Evolutionary conservation across 1,140 invertebrate species (phyloP), one percentile per base, ranked within the genome.

Genomic region (Matsumurasca onukii): DNA sequence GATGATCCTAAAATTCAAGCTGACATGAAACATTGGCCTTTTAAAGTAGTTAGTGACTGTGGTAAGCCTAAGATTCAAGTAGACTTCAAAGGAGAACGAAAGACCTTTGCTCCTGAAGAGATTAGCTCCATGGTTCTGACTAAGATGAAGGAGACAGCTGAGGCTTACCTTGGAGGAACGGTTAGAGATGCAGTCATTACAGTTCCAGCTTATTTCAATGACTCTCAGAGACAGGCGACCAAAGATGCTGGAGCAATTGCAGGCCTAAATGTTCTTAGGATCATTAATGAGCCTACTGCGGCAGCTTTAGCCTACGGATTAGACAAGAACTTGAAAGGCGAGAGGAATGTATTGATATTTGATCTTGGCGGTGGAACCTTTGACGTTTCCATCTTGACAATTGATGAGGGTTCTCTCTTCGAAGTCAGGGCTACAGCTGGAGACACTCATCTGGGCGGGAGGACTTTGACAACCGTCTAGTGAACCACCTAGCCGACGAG

Each of bases 241-340:
- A n/a, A n/a, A n/a, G n/a, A 82, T 88, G 73, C 84, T 85, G 66
- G 81, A 85, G 72, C 89, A 86, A 80, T 87, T 27, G 25, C 31
- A 89, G 87, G 9, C 93, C 76, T 93, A 93, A 74, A 92, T 76
- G 91, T 95, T 97, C 98, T 82, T 97, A n/a, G n/a, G n/a, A n/a
- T n/a, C n/a, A n/a, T n/a, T n/a, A n/a, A n/a, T n/a, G n/a, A n/a
- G n/a, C n/a, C 97, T 48, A 98, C 97, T 68, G 97, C 97, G 72
- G 97, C 97, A 72, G 97, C 97, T 74, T 98, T 99, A 84, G 97
- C 97, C 51, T 99, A 99, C 80, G 97, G 97, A 80, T 85, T 99
- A 70, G 70, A 65, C 84, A 85, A 34, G 82, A 85, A 52, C 83
- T 84, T 25, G 84, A 84, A 3, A 45, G 67, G 55, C 1, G 85